Evolutionary conservation across 2,888 invertebrate species (phyloP).

Genomic region (Tortricodes alternella): DNA sequence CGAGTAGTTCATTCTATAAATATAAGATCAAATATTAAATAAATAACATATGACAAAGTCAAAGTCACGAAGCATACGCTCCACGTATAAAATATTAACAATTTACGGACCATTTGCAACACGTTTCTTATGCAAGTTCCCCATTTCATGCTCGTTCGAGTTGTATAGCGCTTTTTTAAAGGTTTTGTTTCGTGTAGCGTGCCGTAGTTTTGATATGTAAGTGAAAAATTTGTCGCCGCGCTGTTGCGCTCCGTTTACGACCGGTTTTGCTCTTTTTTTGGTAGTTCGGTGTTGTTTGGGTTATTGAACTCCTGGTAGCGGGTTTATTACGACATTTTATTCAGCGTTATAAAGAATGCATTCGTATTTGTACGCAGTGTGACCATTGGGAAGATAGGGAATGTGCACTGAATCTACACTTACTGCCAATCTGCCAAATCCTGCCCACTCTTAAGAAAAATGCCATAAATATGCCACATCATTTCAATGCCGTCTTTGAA

Average conservation of each 20-base stretch:
- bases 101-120: slow-evolving; percentile 18
- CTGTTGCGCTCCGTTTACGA: slow-evolving; percentile 19
- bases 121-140: slow-evolving; percentile 17
- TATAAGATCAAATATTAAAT: no score
- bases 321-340: no score
- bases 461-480: no score
- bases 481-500: no score
- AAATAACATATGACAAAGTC: neutral
- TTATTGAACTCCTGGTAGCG: slow-evolving; percentile 10
- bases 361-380: no score
- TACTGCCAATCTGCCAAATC: no score
- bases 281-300: slow-evolving; percentile 11
- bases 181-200: slow-evolving; percentile 25
- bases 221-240: slow-evolving; percentile 31
- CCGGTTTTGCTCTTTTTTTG: slow-evolving; percentile 10
- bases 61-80: neutral
- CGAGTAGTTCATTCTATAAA: no score
- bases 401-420: no score
- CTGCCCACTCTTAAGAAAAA: no score
- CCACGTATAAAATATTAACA: neutral
- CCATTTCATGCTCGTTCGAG: slow-evolving; percentile 14
- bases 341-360: no score
- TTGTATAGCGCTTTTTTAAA: slow-evolving; percentile 8
- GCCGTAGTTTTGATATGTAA: slow-evolving; percentile 28
- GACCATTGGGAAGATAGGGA: no score